Evolutionary conservation across 2,888 invertebrate genomes (phyloP).

Genomic region (Sarcophaga variegata): DNA sequence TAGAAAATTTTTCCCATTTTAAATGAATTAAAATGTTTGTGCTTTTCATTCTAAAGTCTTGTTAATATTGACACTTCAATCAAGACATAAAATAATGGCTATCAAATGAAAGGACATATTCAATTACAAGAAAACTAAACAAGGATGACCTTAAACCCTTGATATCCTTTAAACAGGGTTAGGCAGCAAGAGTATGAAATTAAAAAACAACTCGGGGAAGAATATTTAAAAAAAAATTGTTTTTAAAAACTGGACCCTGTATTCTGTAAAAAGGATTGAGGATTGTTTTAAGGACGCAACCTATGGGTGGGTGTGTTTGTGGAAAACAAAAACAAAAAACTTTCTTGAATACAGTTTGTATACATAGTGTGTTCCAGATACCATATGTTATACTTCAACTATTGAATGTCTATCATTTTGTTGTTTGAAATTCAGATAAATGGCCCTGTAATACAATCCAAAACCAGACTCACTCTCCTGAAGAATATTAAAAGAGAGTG

Average conservation of each 20-base stretch:
- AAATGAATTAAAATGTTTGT: conserved; percentile 24
- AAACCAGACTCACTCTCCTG: background rate
- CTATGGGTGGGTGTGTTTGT: background rate
- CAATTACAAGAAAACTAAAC: conserved; percentile 41
- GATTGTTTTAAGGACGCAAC: background rate
- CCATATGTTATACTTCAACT: background rate
- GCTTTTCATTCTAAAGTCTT: background rate
- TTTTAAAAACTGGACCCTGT: no score
- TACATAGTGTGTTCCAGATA: background rate
- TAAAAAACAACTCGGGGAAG: no score
- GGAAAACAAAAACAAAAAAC: background rate
- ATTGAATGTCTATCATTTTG: background rate
- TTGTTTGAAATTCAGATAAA: conserved; percentile 23
- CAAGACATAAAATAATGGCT: background rate
- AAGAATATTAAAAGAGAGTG: background rate
- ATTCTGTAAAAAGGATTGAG: background rate
- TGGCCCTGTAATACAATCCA: conserved; percentile 12
- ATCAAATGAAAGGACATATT: conserved; percentile 8
- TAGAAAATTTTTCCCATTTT: background rate
- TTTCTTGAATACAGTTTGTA: background rate
- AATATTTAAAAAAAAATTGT: no score
- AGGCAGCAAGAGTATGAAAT: no score
- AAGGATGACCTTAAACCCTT: background rate
- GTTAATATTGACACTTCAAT: conserved; percentile 24
- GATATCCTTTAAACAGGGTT: background rate